Evolutionary conservation across 2,113 vertebrate species (phyloP), one percentile per base, ranked within the genome.

Genomic region (Channa argus): DNA sequence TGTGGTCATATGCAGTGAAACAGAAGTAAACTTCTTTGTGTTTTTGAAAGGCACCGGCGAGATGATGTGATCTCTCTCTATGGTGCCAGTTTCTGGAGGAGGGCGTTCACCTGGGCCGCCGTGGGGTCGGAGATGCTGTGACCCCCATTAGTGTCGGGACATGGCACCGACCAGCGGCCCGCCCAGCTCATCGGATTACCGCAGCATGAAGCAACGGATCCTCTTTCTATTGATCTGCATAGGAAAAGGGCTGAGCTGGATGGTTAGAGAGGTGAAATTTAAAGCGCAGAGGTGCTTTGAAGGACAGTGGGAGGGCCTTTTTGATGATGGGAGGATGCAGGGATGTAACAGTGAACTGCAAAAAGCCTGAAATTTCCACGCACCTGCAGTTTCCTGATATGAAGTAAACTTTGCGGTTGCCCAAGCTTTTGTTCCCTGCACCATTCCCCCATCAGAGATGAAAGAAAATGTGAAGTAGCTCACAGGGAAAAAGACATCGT

Each of bases 181-280:
- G 83, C 82, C 63, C 71, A 12, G 50, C 69, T 91, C 81, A 71
- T 95, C 91, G 39, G 68, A 79, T 92, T 94, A 89, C 91, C 86
- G 71, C 74, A 73, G 69, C 86, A 85, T 80, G 72, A 84, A 86
- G 88, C 76, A 64, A 34, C 46, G 74, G 89, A 90, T 93, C 92
- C 89, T 80, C 74, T 94, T 92, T 92, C 91, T 80, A 95, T 93
- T 89, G 92, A 94, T 94, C 92, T 74, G 80, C 86, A 91, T 77
- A 85, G 91, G 90, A 94, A 94, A 90, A 87, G 86, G 80, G 88
- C 85, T 89, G 89, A 89, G 88, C 88, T 92, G 86, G 89, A 94
- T 87, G 88, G 84, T 77, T 70, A 77, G 74, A 77, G 87, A 91
- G 82, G 89, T 93, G 93, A 95, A 93, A 93, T 92, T 87, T 76